Evolutionary conservation across 2,113 vertebrate species (phyloP).

Genomic region (Corynorhinus townsendii): DNA sequence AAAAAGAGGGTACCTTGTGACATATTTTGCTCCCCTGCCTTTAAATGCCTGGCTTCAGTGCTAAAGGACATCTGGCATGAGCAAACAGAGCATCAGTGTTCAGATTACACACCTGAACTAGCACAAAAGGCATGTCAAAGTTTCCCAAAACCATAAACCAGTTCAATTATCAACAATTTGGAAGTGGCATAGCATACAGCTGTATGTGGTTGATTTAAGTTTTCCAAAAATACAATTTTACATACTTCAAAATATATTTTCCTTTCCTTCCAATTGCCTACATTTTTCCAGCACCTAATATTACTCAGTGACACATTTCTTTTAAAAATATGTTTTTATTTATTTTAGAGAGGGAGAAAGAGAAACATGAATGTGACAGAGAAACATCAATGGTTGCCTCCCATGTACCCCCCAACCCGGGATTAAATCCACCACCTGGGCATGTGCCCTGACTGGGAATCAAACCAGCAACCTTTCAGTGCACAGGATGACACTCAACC

Average conservation of each 20-base stretch:
- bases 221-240: neutral
- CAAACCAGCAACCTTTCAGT: no score
- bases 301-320: neutral
- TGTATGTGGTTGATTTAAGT: neutral
- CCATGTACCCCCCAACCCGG: no score
- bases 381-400: no score
- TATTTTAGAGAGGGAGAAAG: no score
- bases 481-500: no score
- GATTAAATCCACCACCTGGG: no score
- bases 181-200: neutral
- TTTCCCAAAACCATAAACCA: neutral
- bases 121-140: neutral
- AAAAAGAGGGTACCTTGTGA: constrained; percentile 44
- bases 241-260: neutral
- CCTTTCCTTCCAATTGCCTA: neutral
- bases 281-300: neutral
- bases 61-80: neutral
- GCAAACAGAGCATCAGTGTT: neutral
- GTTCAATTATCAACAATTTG: neutral
- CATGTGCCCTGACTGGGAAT: no score
- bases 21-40: neutral
- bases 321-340: no score
- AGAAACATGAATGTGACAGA: no score
- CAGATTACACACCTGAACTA: neutral
- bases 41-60: neutral